Conservation (phyloP, 1,140 invertebrate species). For the Drosophila auraria region DNA sequence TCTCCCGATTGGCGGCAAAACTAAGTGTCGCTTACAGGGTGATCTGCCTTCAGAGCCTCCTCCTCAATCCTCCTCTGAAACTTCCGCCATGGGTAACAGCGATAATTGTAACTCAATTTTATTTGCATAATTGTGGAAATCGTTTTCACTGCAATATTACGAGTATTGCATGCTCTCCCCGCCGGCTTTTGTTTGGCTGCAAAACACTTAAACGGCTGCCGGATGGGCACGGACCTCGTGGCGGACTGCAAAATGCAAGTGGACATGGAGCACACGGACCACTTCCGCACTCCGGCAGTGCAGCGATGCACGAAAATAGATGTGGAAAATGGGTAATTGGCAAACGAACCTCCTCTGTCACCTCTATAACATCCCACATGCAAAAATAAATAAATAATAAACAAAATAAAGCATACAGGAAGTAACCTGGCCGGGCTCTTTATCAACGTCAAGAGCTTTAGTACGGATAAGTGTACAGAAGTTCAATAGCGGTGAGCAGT, state of each 20-base stretch:
- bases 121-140: constrained; percentile 62
- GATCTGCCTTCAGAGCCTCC: not conserved
- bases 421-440: constrained; percentile 58
- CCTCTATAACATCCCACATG: constrained; percentile 48
- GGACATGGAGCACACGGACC: constrained; percentile 29
- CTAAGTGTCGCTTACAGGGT: constrained; percentile 37
- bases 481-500: constrained; percentile 44
- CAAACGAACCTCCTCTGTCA: constrained; percentile 34
- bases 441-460: constrained; percentile 75
- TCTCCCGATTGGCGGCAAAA: not conserved
- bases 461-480: constrained; percentile 42
- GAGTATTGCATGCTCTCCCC: constrained; percentile 39
- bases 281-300: constrained; percentile 42
- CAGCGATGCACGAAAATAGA: constrained; percentile 53
- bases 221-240: constrained; percentile 51
- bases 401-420: constrained; percentile 51
- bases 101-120: constrained; percentile 46
- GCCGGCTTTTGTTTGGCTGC: constrained; percentile 35
- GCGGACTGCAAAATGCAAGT: constrained; percentile 21
- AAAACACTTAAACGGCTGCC: constrained; percentile 60
- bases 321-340: constrained; percentile 21
- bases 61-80: not conserved
- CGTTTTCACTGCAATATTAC: constrained; percentile 40
- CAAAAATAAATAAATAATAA: constrained; percentile 45
- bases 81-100: constrained; percentile 40